A percentile compares a stretch with the other conserved stretches of the same genome.
These are phyloP conservation scores for Synanthedon andrenaeformis DNA, from an alignment of 2,888 invertebrate genomes.

Conservation along the genomic window DNA sequence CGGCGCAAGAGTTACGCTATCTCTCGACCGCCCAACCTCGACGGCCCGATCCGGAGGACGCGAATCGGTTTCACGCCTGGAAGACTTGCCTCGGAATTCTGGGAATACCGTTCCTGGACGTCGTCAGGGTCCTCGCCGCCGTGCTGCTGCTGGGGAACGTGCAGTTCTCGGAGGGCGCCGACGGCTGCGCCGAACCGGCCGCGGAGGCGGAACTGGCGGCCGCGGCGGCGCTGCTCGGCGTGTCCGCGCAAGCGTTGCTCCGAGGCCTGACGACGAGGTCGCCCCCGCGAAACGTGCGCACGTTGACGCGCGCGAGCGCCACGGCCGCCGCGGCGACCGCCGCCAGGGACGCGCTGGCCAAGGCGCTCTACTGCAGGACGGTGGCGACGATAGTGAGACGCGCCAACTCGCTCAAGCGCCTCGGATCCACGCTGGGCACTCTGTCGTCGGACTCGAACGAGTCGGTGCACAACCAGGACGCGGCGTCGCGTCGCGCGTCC, in stretches of 20 bases:
- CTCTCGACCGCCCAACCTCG: constrained; percentile 80
- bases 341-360: constrained; percentile 88
- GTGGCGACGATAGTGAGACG: constrained; percentile 93
- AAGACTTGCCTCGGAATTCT: constrained; percentile 90
- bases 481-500: constrained; percentile 86
- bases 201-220: constrained; percentile 87
- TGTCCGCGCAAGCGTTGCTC: constrained; percentile 79
- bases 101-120: constrained; percentile 94
- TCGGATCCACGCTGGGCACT: constrained; percentile 86
- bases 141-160: constrained; percentile 93
- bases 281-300: constrained; percentile 82
- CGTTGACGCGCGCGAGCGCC: constrained; percentile 83
- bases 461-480: constrained; percentile 90
- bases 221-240: constrained; percentile 82
- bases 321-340: constrained; percentile 88
- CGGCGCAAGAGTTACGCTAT: constrained; percentile 84
- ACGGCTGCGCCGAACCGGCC: constrained; percentile 80
- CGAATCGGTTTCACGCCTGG: constrained; percentile 84
- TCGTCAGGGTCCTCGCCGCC: constrained; percentile 90
- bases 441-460: constrained; percentile 93
- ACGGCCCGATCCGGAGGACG: constrained; percentile 61
- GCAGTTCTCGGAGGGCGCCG: constrained; percentile 84
- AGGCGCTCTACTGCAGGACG: constrained; percentile 93
- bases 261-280: constrained; percentile 85
- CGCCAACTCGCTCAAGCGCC: constrained; percentile 89